Conservation (phyloP, 2,888 invertebrate genomes). For the Augochlorella aurata region DNA sequence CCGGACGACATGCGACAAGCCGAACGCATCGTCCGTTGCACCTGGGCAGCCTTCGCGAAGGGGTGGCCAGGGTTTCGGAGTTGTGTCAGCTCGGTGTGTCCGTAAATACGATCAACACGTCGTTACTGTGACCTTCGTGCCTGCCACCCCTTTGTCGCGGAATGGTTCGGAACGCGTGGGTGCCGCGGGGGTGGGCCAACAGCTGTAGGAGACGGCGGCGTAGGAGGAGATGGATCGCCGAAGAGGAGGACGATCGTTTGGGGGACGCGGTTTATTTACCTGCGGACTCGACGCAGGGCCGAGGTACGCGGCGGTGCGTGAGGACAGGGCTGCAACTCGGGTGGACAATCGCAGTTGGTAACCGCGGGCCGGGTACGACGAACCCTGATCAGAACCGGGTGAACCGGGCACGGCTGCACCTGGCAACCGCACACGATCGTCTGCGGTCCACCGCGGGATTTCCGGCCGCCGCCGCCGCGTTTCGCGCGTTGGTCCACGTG, state of each 20-base stretch:
- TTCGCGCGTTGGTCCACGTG: slow-evolving; percentile 79
- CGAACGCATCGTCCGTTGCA: too few species aligned
- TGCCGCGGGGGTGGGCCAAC: slow-evolving; percentile 1
- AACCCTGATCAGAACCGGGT: slow-evolving; percentile 79
- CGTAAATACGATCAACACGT: slow-evolving; percentile 41
- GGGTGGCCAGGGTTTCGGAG: neutral
- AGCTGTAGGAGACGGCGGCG: neutral
- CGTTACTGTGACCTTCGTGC: slow-evolving; percentile 48
- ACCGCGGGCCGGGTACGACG: slow-evolving; percentile 73
- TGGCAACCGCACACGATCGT: slow-evolving; percentile 79
- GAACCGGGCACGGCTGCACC: slow-evolving; percentile 80
- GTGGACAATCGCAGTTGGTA: slow-evolving; percentile 77
- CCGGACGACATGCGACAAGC: neutral
- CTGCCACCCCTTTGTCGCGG: slow-evolving; percentile 38
- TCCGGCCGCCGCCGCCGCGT: slow-evolving; percentile 72
- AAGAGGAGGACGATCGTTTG: neutral
- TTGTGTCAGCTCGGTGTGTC: neutral
- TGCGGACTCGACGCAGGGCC: slow-evolving; percentile 70
- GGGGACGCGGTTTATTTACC: slow-evolving; percentile 68
- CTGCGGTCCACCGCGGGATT: slow-evolving; percentile 77
- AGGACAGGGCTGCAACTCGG: slow-evolving; percentile 76
- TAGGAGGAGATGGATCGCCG: neutral
- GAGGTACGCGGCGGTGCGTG: slow-evolving; percentile 71
- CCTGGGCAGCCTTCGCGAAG: neutral
- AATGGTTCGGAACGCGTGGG: slow-evolving; percentile 23